These are phyloP conservation scores for Melanotaenia maccullochi DNA, from an alignment of 2,797 vertebrate genomes.

Conservation along the genomic window DNA sequence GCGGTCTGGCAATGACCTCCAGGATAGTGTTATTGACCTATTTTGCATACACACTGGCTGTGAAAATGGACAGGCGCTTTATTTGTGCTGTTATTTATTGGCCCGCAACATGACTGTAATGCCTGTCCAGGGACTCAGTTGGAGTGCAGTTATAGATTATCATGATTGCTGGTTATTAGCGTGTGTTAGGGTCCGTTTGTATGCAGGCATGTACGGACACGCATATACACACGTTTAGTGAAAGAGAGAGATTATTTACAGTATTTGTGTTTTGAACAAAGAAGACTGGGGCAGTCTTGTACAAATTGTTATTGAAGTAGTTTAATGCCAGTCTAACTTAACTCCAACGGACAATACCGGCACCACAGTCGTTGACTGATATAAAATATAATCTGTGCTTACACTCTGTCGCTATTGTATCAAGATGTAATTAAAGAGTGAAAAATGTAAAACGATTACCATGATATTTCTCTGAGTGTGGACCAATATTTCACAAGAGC, in stretches of 20 bases:
- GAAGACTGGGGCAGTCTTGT: constrained; percentile 75
- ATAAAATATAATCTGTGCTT: constrained; percentile 46
- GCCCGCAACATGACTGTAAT: constrained; percentile 82
- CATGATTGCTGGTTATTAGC: constrained; percentile 84
- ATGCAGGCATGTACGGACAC: constrained; percentile 12
- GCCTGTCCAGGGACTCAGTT: constrained; percentile 84
- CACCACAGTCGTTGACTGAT: constrained; percentile 32
- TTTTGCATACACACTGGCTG: constrained; percentile 85
- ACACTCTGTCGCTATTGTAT: constrained; percentile 30
- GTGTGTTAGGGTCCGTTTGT: constrained; percentile 46
- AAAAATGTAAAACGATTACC: constrained; percentile 62
- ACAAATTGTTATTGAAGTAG: constrained; percentile 73
- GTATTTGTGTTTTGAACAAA: constrained; percentile 72
- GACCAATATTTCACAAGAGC: constrained; percentile 53
- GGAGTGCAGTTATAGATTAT: constrained; percentile 87
- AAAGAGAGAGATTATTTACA: constrained; percentile 62
- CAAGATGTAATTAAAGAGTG: constrained; percentile 50
- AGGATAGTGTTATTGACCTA: constrained; percentile 84
- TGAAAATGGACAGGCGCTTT: constrained; percentile 84
- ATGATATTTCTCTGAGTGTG: constrained; percentile 48
- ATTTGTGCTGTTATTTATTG: constrained; percentile 84
- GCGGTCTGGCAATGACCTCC: constrained; percentile 82
- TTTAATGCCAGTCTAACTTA: constrained; percentile 59
- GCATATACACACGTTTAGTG: constrained; percentile 18
- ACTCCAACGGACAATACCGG: constrained; percentile 65